Base-by-base conservation (phyloP, 2,888 invertebrate genomes). In the Macaria notata region DNA sequence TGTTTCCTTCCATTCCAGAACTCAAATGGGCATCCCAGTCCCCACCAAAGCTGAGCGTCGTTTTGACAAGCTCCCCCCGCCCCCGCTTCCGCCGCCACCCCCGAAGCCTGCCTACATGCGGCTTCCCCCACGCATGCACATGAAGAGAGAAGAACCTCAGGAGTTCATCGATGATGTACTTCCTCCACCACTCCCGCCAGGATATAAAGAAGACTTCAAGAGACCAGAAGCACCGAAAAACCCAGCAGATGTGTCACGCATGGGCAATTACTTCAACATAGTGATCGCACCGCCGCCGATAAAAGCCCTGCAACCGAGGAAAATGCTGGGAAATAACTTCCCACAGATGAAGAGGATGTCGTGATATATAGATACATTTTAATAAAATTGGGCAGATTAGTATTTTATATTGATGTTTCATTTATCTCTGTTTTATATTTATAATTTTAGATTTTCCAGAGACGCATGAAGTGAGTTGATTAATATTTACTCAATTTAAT, bases 261-360 rank as follows among this genome's bases (percentile, higher is more conserved):
- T 90, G 89, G 90, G 90, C 8, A 91, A 91, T 72, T 91, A 90
- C 66, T 91, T 90, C 64, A 89, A 90, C 62, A 90, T 90, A 30
- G 90, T 91, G 36, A 91, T 91, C 46, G 90, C 90, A 0, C 90
- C 90, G 2, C 90, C 90, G 1, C 90, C 88, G 2, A 88, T 90
- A 44, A 88, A 88, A 66, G 79, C 89, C 3, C 58, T 89, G 8
- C 88, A 87, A 53, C 87, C 90, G 2, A 77, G 90, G 49, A 89
- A 90, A 71, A 64, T 84, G 49, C 31, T 78, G 43, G 77, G 68
- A 36, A 83, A 83, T 9, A 65, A 75, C 51, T 71, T 75, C 64
- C 54, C 72, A 47, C 49, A 70, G 4, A 56, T 69, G 29, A 86
- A 85, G 70, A 70, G 75, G 45, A 31, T 51, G 31, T 51, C 33